Evolutionary conservation across 2,797 vertebrate genomes (phyloP), one percentile per base, ranked within the genome.

Genomic region (Distichodus sexfasciatus): DNA sequence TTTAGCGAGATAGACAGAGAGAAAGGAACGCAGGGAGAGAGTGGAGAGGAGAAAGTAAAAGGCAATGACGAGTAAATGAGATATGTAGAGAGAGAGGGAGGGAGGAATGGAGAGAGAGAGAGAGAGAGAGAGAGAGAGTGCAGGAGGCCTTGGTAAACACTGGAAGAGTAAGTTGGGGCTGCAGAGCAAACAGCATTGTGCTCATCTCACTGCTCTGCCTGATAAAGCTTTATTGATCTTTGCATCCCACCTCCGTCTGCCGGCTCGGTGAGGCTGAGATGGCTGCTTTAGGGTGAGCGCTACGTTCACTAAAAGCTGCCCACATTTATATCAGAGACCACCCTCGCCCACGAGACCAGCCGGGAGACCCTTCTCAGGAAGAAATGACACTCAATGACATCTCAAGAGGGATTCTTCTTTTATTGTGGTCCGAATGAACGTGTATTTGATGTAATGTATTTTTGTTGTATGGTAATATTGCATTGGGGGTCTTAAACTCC

Each of bases 141-240:
- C 17, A 62, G 61, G 23, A 26, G 24, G 31, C 19, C 40, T 29
- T 19, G 58, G 59, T 50, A 67, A 61, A 71, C 58, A 71, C 47
- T 47, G 3, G 12, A 54, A 75, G 66, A 74, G 60, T 74, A 15
- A 40, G 24, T 29, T 24, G 64, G 33, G 17, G 14, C 66, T 62
- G 76, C 72, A 59, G 21, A 81, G 48, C 35, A 79, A 84, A 83
- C 81, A 78, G 76, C 73, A 82, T 47, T 61, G 59, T 68, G 53
- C 65, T 81, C 46, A 54, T 77, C 75, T 76, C 71, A 71, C 72
- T 76, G 76, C 43, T 75, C 66, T 54, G 40, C 74, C 75, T 83
- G 83, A 88, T 83, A 76, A 80, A 59, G 63, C 77, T 71, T 64
- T 84, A 85, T 86, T 78, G 84, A 86, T 87, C 72, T 40, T 62